These are phyloP conservation scores for Ecliptopera silaceata DNA, from an alignment of 2,888 invertebrate genomes.

Conservation along the genomic window DNA sequence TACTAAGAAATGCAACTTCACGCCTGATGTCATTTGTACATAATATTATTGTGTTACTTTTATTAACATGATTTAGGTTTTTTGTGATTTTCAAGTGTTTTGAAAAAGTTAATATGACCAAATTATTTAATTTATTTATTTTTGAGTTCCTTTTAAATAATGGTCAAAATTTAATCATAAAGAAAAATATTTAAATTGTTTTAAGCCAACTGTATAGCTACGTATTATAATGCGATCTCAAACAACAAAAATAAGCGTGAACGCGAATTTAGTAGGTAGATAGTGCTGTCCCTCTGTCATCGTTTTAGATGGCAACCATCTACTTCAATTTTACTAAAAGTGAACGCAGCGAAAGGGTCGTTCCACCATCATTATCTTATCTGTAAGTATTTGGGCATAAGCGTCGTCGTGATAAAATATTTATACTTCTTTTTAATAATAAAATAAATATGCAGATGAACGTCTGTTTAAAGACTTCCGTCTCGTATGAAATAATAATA, in stretches of 20 bases:
- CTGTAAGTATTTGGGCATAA: conserved; percentile 14
- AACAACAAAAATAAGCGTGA: conserved; percentile 1
- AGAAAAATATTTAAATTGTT: conserved; percentile 5
- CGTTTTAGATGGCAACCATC: conserved; percentile 20
- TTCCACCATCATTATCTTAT: neutral
- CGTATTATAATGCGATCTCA: conserved; percentile 25
- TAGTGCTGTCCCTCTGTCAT: conserved; percentile 16
- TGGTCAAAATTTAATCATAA: neutral
- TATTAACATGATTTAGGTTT: conserved; percentile 35
- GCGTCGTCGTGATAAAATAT: conserved; percentile 13
- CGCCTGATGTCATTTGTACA: conserved; percentile 48
- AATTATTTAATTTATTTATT: conserved; percentile 15
- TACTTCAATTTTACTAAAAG: conserved; percentile 3
- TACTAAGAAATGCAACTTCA: conserved; percentile 71
- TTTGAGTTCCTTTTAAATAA: conserved; percentile 20
- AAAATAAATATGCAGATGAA: neutral
- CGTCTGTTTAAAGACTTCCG: conserved; percentile 69
- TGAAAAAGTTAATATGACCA: conserved; percentile 5
- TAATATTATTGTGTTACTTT: conserved; percentile 40
- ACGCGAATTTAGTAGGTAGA: conserved; percentile 5
- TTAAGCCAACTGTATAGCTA: conserved; percentile 14
- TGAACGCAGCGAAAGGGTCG: neutral
- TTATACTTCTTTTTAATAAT: neutral
- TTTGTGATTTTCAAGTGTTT: conserved; percentile 15
- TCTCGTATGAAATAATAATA: neutral